Evolutionary conservation across 2,888 invertebrate species (phyloP), one percentile per base, ranked within the genome.

Genomic region (Empis stercorea): DNA sequence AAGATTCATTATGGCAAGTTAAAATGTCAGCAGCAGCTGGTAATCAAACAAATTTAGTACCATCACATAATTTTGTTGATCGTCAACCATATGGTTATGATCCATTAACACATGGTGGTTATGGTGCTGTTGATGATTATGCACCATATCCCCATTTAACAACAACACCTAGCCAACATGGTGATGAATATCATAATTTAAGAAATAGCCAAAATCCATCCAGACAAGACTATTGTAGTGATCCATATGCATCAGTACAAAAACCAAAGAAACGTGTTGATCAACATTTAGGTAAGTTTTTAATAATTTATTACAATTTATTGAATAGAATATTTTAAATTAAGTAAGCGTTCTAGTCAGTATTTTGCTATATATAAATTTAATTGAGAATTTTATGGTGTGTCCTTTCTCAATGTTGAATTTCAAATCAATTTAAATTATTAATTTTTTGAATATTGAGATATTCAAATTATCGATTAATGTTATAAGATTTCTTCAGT

Each of bases 1-100:
- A 92, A 69, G 91, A 92, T 68, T 92, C 92, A 36, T 71, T 93
- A 60, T 91, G 93, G 92, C 91, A 91, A 71, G 84, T 91, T 78
- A 92, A 92, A 71, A 85, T 85, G 78, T 85, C 84, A 1, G 85
- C 84, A n/a, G 76, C 77, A 10, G 75, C 77, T 11, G 81, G 80
- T 59, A 78, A 78, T 56, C 80, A 79, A 45, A 80, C 78, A 46
- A 80, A 78, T 61, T 71, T 74, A 51, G 63, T 75, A 52, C 74
- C 74, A 49, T 73, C 76, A 49, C 74, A 75, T 54, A 73, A 76
- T 61, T 76, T 77, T 59, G 73, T 79, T 48, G 81, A 81, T 56
- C 71, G 79, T 46, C 80, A 80, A 62, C 78, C 78, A 59, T 82
- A 82, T 59, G 84, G 83, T 44, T 84, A 84, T 65, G 87, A 88